Conservation (phyloP, 1,140 invertebrate species). For the Drosophila kikkawai region DNA sequence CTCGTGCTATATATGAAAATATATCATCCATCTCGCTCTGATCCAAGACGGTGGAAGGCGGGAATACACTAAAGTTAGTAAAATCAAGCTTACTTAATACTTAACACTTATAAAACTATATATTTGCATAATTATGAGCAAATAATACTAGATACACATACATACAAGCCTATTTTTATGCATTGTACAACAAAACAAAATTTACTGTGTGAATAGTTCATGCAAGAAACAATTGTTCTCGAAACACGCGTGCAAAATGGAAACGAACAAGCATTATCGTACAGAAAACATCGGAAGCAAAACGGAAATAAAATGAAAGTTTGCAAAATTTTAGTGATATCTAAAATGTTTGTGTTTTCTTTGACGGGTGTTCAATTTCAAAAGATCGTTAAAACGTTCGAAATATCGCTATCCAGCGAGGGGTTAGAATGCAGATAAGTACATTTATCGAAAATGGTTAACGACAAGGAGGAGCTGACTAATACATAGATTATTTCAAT, state of each 20-base stretch:
- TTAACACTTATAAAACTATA: constrained; percentile 40
- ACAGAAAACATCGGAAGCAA: constrained; percentile 7
- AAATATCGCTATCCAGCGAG: too few relatives aligned
- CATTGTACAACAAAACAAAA: constrained; percentile 63
- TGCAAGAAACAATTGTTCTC: constrained; percentile 29
- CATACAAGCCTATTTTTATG: constrained; percentile 53
- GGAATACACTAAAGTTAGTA: constrained; percentile 24
- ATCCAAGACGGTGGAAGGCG: neutral
- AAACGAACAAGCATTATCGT: constrained; percentile 1
- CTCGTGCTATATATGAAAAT: neutral
- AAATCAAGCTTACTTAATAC: constrained; percentile 44
- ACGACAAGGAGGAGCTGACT: too few relatives aligned
- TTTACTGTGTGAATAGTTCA: constrained; percentile 43
- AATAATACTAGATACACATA: constrained; percentile 32
- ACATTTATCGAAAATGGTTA: too few relatives aligned
- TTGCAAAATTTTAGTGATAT: constrained; percentile 73
- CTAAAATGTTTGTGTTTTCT: constrained; percentile 7
- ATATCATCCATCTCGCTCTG: constrained; percentile 7
- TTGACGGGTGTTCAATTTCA: neutral
- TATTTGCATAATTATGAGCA: constrained; percentile 26
- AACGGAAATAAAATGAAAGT: constrained; percentile 59
- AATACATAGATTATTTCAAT: too few relatives aligned
- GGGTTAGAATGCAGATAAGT: too few relatives aligned
- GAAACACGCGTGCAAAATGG: constrained; percentile 21
- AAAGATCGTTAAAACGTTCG: too few relatives aligned